Evolutionary conservation across 92 coral and sea anemone species (phyloP), one percentile per base, ranked within the genome.

Genomic region (Palythoa grandiflora): DNA sequence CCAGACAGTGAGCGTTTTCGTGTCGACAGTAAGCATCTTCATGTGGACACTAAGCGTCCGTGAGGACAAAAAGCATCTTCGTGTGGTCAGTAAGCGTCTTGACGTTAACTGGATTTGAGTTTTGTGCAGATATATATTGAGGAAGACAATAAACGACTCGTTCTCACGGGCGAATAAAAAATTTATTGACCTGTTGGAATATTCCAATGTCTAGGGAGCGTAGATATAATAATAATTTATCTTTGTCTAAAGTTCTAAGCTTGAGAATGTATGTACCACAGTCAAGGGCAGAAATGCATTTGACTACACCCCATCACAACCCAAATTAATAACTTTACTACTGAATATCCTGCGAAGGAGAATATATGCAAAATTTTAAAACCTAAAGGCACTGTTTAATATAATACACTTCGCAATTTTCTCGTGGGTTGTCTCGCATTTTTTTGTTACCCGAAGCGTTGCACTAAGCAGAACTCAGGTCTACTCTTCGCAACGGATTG

Each of bases 151-250:
- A 73, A 40, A 39, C 55, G 9, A 59, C 65, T 12, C 83, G 36
- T 54, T 19, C 38, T 75, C 79, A 77, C 83, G 68, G 83, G 83
- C 83, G 83, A 77, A 54, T 77, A 77, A 77, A 77, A 77, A 77
- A 77, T 77, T 77, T 77, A 77, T 77, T 77, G 38, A 77, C 61
- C 83, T 54, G 83, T 77, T 55, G 83, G 83, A 54, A 35, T 55
- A 17, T 77, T 55, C 83, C 83, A 77, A 54, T 77, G 83, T 65
- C 68, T 77, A 77, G 68, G 66, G 83, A 77, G 83, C 14, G 68
- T 77, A 21, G 48, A 77, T 77, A 77, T 77, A 76, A 51, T 38
- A 76, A 51, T 52, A 76, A 51, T 52, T 77, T 77, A 77, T 77
- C 68, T 77, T 77, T 77, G 83, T 28, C 83, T 53, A 28, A 76